phyloP scores from a whole-genome alignment of 2,113 vertebrate species.

The Protobothrops flavoviridis region DNA sequence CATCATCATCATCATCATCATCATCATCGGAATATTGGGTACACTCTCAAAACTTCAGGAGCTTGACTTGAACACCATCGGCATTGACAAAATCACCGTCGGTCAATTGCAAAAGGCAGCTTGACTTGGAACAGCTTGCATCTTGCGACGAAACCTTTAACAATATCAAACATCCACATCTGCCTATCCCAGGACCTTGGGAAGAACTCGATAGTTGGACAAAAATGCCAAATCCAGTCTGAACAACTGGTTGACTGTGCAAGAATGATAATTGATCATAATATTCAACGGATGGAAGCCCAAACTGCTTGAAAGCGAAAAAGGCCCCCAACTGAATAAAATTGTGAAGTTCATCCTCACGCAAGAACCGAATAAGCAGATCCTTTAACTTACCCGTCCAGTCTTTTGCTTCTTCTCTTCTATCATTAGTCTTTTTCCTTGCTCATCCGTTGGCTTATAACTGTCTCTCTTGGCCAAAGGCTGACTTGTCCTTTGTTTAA shows the following conservation, averaged over 20 bases:
- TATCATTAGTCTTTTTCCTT: not conserved
- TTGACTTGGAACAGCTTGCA: no score
- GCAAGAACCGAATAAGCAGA: not conserved
- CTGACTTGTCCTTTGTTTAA: conserved; percentile 2
- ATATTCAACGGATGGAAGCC: not conserved
- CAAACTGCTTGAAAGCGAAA: not conserved
- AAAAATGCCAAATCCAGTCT: no score
- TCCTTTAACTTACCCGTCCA: conserved; percentile 63
- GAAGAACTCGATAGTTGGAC: no score
- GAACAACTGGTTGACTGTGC: no score
- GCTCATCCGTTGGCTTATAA: not conserved
- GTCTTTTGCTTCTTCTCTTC: conserved; percentile 22
- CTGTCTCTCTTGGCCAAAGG: conserved; percentile 9
- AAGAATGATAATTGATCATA: not conserved
- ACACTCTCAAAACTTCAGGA: no score
- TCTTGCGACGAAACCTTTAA: no score
- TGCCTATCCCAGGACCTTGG: no score
- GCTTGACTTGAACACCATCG: no score
- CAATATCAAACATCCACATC: not conserved
- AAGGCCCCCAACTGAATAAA: not conserved
- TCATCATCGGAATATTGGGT: no score
- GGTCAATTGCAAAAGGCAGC: no score
- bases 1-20: no score
- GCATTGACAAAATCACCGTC: no score
- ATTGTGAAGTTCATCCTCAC: not conserved